A percentile compares a stretch with the other conserved stretches of the same genome.
Conservation (phyloP, 2,113 vertebrate genomes). For the Microcebus jonahi region DNA sequence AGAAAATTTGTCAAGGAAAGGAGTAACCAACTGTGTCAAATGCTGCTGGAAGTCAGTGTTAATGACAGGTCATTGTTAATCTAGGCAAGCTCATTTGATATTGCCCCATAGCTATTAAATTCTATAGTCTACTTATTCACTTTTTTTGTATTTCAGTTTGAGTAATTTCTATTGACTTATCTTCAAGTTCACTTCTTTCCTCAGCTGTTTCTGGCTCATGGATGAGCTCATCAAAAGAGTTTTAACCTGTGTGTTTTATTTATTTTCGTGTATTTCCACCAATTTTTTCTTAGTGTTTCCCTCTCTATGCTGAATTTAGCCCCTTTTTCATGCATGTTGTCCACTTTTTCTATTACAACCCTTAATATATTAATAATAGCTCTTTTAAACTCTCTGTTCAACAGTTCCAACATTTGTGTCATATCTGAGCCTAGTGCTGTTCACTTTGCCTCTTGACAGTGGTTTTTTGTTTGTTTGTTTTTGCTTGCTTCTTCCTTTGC, state of each 20-base stretch:
- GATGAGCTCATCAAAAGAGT: not conserved
- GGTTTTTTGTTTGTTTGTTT: not conserved
- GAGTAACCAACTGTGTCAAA: not conserved
- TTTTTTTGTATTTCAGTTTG: not conserved
- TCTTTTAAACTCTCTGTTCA: not conserved
- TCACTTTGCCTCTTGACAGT: not conserved
- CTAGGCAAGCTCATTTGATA: not conserved
- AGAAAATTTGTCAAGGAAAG: not conserved
- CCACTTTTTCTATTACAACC: not conserved
- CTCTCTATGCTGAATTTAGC: not conserved
- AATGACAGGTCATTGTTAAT: not conserved
- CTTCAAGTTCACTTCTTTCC: not conserved
- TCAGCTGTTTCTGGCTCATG: conserved; percentile 9
- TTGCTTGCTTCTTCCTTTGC: not conserved
- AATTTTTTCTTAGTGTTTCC: conserved; percentile 6
- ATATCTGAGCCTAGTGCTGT: not conserved
- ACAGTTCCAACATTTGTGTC: not conserved
- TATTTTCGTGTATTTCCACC: not conserved
- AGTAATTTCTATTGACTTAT: not conserved
- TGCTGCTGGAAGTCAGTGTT: not conserved
- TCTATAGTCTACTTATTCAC: not conserved
- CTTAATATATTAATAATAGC: not conserved
- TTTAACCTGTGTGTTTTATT: not conserved
- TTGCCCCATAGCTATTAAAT: not conserved
- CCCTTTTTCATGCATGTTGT: not conserved